Percentiles rank a stretch among this genome's conserved stretches.
phyloP scores from a whole-genome alignment of 2,888 invertebrate genomes.

The Stenotaenia linearis region DNA sequence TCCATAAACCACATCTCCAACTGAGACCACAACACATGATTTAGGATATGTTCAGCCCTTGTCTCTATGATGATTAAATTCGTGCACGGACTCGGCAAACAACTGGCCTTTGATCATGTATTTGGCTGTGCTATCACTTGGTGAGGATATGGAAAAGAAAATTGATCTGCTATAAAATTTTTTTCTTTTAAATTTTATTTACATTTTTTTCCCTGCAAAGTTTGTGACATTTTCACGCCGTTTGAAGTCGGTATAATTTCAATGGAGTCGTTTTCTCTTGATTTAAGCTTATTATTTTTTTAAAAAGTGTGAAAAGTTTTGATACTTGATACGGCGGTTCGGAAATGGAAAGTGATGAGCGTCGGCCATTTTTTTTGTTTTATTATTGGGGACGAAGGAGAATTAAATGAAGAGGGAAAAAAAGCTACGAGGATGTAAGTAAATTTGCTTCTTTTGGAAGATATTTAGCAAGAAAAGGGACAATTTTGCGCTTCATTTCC shows the following conservation, averaged over 20 bases:
- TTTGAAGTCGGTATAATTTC: background rate
- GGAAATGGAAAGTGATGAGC: background rate
- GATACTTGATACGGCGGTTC: background rate
- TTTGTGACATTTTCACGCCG: background rate
- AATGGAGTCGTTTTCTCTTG: background rate
- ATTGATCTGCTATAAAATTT: conserved; percentile 8
- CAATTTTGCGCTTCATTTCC: conserved; percentile 19
- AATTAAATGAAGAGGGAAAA: background rate
- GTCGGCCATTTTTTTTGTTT: background rate
- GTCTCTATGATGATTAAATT: conserved; percentile 26
- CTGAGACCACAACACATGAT: conserved; percentile 26
- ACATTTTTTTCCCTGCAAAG: background rate
- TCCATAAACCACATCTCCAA: conserved; percentile 26
- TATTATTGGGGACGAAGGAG: background rate
- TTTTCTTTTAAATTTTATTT: too few relatives aligned
- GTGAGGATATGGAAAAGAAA: conserved; percentile 18
- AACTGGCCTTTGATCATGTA: conserved; percentile 18
- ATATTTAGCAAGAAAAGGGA: conserved; percentile 8
- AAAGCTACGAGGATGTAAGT: background rate
- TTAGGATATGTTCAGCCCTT: conserved; percentile 23
- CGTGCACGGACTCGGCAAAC: conserved; percentile 10
- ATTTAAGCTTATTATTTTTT: background rate
- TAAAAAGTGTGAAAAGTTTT: background rate
- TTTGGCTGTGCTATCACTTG: conserved; percentile 1
- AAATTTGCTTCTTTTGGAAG: conserved; percentile 2